Evolutionary conservation across 2,113 vertebrate genomes (phyloP).

Genomic region (Festucalex cinctus): DNA sequence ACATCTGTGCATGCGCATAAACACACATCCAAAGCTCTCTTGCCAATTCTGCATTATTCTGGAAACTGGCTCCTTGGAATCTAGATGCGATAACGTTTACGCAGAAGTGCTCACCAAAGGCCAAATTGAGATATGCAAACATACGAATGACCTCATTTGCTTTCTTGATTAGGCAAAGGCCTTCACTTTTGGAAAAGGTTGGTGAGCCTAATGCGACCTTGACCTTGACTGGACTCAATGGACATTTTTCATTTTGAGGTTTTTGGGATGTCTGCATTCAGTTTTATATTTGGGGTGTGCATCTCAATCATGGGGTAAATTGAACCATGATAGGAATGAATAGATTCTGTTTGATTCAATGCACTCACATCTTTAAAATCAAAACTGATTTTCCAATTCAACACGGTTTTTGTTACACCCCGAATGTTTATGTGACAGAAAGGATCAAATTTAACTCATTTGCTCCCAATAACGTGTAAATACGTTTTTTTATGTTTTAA

Average conservation of each 20-base stretch:
- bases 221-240: constrained; percentile 2
- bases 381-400: no score
- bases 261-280: no score
- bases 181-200: constrained; percentile 29
- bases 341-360: no score
- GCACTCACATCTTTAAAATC: no score
- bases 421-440: no score
- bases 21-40: constrained; percentile 7
- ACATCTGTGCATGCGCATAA: neutral
- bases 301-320: no score
- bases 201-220: constrained; percentile 23
- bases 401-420: no score
- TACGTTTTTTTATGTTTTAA: no score
- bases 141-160: constrained; percentile 32
- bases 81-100: constrained; percentile 17
- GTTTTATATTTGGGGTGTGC: no score
- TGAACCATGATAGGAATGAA: neutral
- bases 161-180: constrained; percentile 29
- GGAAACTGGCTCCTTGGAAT: constrained; percentile 19
- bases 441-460: no score
- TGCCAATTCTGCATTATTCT: constrained; percentile 18
- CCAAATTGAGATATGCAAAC: constrained; percentile 28
- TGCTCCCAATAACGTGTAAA: no score
- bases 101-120: constrained; percentile 34
- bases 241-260: no score